Percentiles rank a stretch among this genome's conserved stretches.
Evolutionary conservation across 2,888 invertebrate species (phyloP).

Genomic region (Lycocerus yunnanus): DNA sequence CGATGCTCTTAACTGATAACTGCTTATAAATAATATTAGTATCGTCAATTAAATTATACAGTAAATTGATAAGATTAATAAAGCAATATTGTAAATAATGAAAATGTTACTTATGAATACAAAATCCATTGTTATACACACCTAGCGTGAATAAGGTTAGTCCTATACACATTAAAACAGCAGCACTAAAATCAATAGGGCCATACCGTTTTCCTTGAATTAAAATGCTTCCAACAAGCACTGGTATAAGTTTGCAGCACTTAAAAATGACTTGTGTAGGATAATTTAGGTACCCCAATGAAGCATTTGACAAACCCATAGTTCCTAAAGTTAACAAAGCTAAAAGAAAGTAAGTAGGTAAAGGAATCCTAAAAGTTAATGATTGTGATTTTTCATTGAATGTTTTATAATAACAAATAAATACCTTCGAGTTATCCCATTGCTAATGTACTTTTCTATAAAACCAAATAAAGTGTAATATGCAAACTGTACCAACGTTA

Average conservation of each 20-base stretch:
- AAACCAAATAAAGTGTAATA: conserved; percentile 83
- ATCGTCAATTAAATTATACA: background rate
- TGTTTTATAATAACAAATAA: background rate
- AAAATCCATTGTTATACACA: conserved; percentile 51
- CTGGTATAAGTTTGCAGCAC: conserved; percentile 96
- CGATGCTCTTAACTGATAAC: background rate
- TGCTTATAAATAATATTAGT: background rate
- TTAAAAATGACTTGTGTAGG: conserved; percentile 98
- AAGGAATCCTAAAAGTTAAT: conserved; percentile 73
- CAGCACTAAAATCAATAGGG: conserved; percentile 81
- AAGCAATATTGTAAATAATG: background rate
- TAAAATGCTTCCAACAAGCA: conserved; percentile 89
- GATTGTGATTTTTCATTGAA: background rate
- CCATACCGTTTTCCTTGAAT: conserved; percentile 90
- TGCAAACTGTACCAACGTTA: conserved; percentile 89
- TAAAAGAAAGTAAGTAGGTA: conserved; percentile 77
- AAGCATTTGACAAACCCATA: conserved; percentile 95
- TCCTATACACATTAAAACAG: conserved; percentile 85
- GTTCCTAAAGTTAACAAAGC: conserved; percentile 90
- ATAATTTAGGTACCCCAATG: conserved; percentile 92
- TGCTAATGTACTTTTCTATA: conserved; percentile 68
- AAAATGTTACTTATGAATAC: background rate
- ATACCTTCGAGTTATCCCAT: conserved; percentile 28
- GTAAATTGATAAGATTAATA: background rate
- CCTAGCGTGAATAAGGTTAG: conserved; percentile 90